Percentiles rank a stretch among this genome's conserved stretches.
phyloP scores from a whole-genome alignment of 2,888 invertebrate genomes.

The Ommatoiulus sabulosus region DNA sequence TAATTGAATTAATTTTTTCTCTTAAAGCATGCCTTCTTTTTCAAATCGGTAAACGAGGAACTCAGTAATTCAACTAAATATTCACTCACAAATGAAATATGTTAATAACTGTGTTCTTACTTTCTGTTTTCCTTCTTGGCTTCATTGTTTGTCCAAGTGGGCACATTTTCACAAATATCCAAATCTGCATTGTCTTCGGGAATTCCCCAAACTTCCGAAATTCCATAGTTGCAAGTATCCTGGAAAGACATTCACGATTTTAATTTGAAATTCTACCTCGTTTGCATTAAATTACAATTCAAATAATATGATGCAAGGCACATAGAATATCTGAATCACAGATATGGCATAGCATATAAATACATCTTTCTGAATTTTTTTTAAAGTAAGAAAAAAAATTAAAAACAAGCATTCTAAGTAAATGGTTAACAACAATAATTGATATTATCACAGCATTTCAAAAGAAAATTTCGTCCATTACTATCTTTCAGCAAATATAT shows the following conservation, averaged over 20 bases:
- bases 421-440: too few species aligned
- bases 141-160: conserved; percentile 64
- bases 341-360: too few species aligned
- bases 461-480: too few species aligned
- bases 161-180: conserved; percentile 63
- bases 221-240: conserved; percentile 63
- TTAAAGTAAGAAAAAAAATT: too few species aligned
- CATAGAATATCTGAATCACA: background rate
- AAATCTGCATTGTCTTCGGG: conserved; percentile 61
- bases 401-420: too few species aligned
- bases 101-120: conserved; percentile 61
- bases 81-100: background rate
- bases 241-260: conserved; percentile 55
- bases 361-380: too few species aligned
- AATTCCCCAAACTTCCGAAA: conserved; percentile 65
- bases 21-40: too few species aligned
- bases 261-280: background rate
- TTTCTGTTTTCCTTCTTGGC: conserved; percentile 64
- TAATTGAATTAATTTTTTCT: too few species aligned
- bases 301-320: background rate
- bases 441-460: too few species aligned
- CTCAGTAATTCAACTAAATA: background rate
- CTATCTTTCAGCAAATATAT: too few species aligned
- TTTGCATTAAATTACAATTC: background rate
- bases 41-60: background rate